Evolutionary conservation across 2,888 invertebrate species (phyloP).

Genomic region (Laothoe populi): DNA sequence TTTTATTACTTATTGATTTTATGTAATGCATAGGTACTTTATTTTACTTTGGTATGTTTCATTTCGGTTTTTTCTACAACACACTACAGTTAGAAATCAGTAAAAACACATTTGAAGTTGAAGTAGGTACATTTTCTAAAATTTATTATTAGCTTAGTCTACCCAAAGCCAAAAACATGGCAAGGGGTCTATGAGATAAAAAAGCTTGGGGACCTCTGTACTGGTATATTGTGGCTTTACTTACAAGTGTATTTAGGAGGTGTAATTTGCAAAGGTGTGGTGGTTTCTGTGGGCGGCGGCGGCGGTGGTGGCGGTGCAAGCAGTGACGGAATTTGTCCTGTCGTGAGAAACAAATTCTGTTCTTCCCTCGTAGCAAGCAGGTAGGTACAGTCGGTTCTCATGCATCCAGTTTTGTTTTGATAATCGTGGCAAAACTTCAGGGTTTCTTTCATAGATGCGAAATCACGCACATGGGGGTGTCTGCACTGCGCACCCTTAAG

Average conservation of each 20-base stretch:
- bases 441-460: slow-evolving; percentile 64
- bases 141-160: too few species aligned
- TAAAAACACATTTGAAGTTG: too few species aligned
- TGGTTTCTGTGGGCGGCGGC: slow-evolving; percentile 43
- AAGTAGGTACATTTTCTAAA: too few species aligned
- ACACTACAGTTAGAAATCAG: too few species aligned
- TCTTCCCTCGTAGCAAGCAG: slow-evolving; percentile 68
- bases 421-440: slow-evolving; percentile 72
- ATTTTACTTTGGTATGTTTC: too few species aligned
- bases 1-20: too few species aligned
- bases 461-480: slow-evolving; percentile 63
- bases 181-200: too few species aligned
- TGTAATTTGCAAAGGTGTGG: slow-evolving; percentile 40
- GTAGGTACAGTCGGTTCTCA: slow-evolving; percentile 63
- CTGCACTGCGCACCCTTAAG: slow-evolving; percentile 61
- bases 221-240: too few species aligned
- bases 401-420: slow-evolving; percentile 69
- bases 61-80: too few species aligned
- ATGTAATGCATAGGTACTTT: too few species aligned
- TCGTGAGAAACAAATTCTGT: slow-evolving; percentile 57
- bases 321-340: slow-evolving; percentile 56
- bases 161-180: too few species aligned
- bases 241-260: slow-evolving; percentile 49
- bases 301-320: slow-evolving; percentile 42
- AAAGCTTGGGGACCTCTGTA: too few species aligned